Base-by-base conservation (phyloP, 2,888 invertebrate species). In the Agonopterix subpropinquella region DNA sequence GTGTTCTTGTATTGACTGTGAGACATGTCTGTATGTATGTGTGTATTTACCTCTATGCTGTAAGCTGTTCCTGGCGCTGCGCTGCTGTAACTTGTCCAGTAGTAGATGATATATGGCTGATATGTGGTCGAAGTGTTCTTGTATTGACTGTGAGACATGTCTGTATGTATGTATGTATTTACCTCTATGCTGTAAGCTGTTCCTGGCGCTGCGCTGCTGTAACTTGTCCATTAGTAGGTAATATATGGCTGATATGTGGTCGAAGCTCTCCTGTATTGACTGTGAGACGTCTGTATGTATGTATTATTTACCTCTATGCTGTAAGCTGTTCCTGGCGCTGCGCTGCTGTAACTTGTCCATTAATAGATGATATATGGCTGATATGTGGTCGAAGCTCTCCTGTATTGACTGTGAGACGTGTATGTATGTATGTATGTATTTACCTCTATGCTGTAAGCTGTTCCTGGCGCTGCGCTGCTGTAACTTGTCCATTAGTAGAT, bases 181-280 rank as follows among this genome's bases (percentile, higher is more conserved):
- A 73, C 75, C 75, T 59, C 70, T 58, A 8, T 77, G 75, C 37
- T 76, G 71, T 5, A 78, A 50, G 8, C 69, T 76, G 49, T 59
- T 76, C 52, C 71, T 59, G 0, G 68, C 71, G 41, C 68, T 80
- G 49, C 91, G 84, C 47, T 90, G 91, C 47, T 90, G 80, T 53
- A 95, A 70, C 71, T 95, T 95, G 78, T 98, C 97, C 69, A 94
- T 91, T 43, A 98, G 90, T 56, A 98, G 89, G 78, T 97, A 95
- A 78, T 98, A 98, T 64, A 98, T 97, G 58, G 98, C 98, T 64
- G 96, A 96, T 62, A 97, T 94, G 86, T 97, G 96, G 82, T 98
- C 97, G 79, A 96, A 98, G 4, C 94, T 94, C 92, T 93, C 94
- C 67, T 93, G 92, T 47, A 98, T 92, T 15, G 97, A 94, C 91